Percentiles rank a stretch among this genome's conserved stretches.
Conservation (phyloP, 2,113 vertebrate species). For the Forbesichthys agassizii region DNA sequence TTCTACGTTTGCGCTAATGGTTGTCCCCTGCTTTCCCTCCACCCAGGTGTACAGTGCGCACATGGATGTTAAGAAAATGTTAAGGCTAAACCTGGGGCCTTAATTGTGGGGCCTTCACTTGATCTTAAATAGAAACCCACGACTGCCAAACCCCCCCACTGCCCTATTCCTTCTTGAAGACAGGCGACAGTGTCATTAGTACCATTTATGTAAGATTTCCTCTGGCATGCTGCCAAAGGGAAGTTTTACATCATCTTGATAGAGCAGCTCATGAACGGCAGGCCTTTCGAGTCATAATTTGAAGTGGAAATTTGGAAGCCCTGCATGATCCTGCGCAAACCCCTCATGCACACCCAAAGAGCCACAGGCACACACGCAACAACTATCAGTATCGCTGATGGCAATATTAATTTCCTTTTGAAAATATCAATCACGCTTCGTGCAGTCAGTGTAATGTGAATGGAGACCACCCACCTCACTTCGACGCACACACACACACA, state of each 20-base stretch:
- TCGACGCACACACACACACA: conserved; percentile 49
- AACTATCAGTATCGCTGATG: conserved; percentile 53
- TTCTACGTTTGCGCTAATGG: conserved; percentile 48
- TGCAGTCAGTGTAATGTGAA: conserved; percentile 75
- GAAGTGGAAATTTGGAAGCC: conserved; percentile 41
- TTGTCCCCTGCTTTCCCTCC: conserved; percentile 19
- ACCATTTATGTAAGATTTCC: no score
- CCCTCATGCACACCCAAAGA: conserved; percentile 14
- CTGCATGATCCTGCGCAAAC: neutral
- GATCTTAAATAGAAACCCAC: conserved; percentile 49
- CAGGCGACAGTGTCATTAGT: no score
- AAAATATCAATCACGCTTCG: conserved; percentile 87
- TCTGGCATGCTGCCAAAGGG: neutral
- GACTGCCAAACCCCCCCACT: conserved; percentile 22
- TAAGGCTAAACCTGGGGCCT: conserved; percentile 39
- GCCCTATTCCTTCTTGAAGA: no score
- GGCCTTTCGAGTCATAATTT: conserved; percentile 15
- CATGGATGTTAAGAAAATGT: conserved; percentile 50
- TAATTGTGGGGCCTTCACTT: conserved; percentile 19
- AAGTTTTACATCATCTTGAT: neutral
- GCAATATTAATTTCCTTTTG: conserved; percentile 86
- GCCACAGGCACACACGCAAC: conserved; percentile 36
- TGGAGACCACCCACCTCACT: conserved; percentile 90
- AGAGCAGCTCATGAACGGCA: conserved; percentile 30
- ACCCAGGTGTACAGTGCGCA: conserved; percentile 46